phyloP scores from a whole-genome alignment of 2,113 vertebrate species.

The Centropus bengalensis region DNA sequence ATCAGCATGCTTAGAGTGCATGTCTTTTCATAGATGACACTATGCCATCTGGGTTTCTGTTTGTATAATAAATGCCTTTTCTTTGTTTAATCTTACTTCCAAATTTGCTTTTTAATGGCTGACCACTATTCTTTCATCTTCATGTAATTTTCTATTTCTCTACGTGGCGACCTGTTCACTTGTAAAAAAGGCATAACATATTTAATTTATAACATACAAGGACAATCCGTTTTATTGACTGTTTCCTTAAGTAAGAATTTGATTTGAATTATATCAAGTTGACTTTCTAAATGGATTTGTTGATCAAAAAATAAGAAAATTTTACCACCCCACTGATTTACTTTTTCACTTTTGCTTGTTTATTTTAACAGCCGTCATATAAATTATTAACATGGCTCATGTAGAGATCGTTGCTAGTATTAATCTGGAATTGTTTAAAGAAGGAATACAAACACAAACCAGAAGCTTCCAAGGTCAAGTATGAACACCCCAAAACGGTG shows the following conservation, averaged over 20 bases:
- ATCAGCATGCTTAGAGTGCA: neutral
- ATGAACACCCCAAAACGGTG: neutral
- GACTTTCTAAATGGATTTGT: neutral
- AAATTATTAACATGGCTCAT: neutral
- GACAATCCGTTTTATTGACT: slow-evolving; percentile 14
- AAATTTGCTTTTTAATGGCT: neutral
- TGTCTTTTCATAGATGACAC: neutral
- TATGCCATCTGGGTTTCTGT: neutral
- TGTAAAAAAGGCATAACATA: neutral
- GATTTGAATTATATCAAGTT: neutral
- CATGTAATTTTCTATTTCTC: neutral
- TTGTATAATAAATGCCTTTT: neutral
- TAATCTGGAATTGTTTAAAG: neutral
- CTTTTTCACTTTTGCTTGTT: neutral
- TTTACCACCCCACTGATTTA: neutral
- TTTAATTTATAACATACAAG: slow-evolving; percentile 13
- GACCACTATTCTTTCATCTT: neutral
- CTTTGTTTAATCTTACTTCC: neutral
- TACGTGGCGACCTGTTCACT: neutral
- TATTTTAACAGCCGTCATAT: neutral
- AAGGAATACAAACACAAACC: neutral
- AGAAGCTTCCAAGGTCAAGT: neutral
- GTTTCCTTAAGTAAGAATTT: neutral
- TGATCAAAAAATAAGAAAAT: neutral
- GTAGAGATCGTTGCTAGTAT: neutral